phyloP scores from a whole-genome alignment of 2,113 vertebrate genomes.

The Paedocypris sp. region DNA sequence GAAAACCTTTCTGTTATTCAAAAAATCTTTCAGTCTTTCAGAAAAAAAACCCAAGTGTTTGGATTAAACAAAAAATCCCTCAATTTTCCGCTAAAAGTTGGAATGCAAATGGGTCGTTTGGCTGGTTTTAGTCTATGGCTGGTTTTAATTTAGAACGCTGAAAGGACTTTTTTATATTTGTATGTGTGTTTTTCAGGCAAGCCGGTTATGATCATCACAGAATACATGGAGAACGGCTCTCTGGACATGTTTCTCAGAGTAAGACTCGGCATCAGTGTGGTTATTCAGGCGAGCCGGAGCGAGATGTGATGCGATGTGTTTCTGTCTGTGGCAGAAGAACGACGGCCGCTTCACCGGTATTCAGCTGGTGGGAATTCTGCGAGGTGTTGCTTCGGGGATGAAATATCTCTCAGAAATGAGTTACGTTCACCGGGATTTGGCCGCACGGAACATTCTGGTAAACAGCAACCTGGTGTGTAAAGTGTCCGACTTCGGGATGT shows the following conservation, averaged over 20 bases:
- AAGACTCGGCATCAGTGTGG: constrained; percentile 46
- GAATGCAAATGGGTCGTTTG: too few relatives aligned
- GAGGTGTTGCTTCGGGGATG: constrained; percentile 94
- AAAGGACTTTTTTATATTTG: constrained; percentile 31
- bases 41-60: too few relatives aligned
- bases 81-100: too few relatives aligned
- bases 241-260: constrained; percentile 97
- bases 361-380: constrained; percentile 92
- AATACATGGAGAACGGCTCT: constrained; percentile 99
- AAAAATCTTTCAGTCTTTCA: too few relatives aligned
- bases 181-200: constrained; percentile 76
- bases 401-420: constrained; percentile 98
- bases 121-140: too few relatives aligned
- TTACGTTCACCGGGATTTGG: constrained; percentile 91
- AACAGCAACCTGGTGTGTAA: constrained; percentile 98
- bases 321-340: constrained; percentile 70
- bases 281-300: too few relatives aligned
- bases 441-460: constrained; percentile 90
- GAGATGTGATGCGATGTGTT: background rate
- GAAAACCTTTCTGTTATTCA: too few relatives aligned
- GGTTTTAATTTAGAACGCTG: too few relatives aligned
- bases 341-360: constrained; percentile 95
- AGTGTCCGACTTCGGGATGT: constrained; percentile 97
- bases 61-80: too few relatives aligned
- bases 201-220: constrained; percentile 99